A percentile compares a stretch with the other conserved stretches of the same genome.
These are phyloP conservation scores for Brachionus sp. DNA, from an alignment of 1,140 invertebrate genomes.

Conservation along the genomic window DNA sequence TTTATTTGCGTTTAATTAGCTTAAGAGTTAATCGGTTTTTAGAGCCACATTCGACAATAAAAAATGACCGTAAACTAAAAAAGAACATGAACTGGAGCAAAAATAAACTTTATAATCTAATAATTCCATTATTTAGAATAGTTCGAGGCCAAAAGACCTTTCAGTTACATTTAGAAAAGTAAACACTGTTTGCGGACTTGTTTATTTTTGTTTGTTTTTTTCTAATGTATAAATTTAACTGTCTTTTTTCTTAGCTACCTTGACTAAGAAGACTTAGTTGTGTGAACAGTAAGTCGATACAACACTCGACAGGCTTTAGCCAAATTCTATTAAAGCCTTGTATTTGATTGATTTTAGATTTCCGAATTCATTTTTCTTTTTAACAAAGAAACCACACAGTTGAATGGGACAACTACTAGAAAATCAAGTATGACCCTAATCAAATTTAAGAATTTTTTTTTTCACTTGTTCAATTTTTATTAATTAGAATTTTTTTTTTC, in stretches of 20 bases:
- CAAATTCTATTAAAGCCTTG: constrained; percentile 8
- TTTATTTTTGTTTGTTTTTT: neutral
- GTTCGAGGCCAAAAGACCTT: neutral
- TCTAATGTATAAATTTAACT: neutral
- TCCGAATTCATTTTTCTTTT: neutral
- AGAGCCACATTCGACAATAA: constrained; percentile 24
- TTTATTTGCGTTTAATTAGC: constrained; percentile 34
- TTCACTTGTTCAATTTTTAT: neutral
- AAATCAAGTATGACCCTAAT: neutral
- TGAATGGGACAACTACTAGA: neutral
- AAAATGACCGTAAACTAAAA: constrained; percentile 29
- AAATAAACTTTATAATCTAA: constrained; percentile 38
- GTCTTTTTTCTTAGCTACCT: constrained; percentile 2
- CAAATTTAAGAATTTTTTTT: neutral
- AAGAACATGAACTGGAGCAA: constrained; percentile 30
- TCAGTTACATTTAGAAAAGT: constrained; percentile 11
- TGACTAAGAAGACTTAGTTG: neutral
- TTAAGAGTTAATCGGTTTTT: constrained; percentile 12
- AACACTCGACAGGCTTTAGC: neutral
- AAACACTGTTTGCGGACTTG: constrained; percentile 3
- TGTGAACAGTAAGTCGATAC: neutral
- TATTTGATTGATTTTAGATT: neutral
- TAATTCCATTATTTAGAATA: constrained; percentile 13
- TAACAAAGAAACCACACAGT: neutral
- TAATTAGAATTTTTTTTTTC: too few species aligned